Evolutionary conservation across 1,140 invertebrate genomes (phyloP).

Genomic region (Probaryconus sp.): DNA sequence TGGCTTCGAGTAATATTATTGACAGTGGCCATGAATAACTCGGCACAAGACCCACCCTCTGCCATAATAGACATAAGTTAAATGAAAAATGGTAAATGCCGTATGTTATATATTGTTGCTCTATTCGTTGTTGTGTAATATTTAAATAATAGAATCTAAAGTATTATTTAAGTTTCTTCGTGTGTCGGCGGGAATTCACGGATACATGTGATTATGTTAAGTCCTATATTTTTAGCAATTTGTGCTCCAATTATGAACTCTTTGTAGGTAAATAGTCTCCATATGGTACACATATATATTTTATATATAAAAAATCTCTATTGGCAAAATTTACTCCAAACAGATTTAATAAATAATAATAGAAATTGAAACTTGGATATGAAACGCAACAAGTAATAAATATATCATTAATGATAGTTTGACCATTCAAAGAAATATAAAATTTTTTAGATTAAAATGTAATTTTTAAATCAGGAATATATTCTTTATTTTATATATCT

Average conservation of each 20-base stretch:
- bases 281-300: conserved; percentile 3
- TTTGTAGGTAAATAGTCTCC: conserved; percentile 23
- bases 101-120: conserved; percentile 69
- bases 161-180: conserved; percentile 43
- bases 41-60: conserved; percentile 69
- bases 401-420: too few relatives aligned
- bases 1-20: conserved; percentile 67
- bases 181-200: conserved; percentile 15
- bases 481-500: too few relatives aligned
- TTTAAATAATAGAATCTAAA: conserved; percentile 54
- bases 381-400: too few relatives aligned
- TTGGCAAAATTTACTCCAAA: too few relatives aligned
- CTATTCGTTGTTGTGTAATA: conserved; percentile 64
- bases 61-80: conserved; percentile 69
- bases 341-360: too few relatives aligned
- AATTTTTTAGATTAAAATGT: too few relatives aligned
- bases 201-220: conserved; percentile 50
- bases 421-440: too few relatives aligned
- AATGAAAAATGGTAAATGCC: conserved; percentile 34
- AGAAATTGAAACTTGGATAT: too few relatives aligned
- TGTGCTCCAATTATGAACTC: conserved; percentile 13
- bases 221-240: conserved; percentile 17
- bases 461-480: too few relatives aligned
- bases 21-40: conserved; percentile 73
- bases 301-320: too few relatives aligned